Conservation (phyloP, 2,113 vertebrate species). For the Psophia crepitans region DNA sequence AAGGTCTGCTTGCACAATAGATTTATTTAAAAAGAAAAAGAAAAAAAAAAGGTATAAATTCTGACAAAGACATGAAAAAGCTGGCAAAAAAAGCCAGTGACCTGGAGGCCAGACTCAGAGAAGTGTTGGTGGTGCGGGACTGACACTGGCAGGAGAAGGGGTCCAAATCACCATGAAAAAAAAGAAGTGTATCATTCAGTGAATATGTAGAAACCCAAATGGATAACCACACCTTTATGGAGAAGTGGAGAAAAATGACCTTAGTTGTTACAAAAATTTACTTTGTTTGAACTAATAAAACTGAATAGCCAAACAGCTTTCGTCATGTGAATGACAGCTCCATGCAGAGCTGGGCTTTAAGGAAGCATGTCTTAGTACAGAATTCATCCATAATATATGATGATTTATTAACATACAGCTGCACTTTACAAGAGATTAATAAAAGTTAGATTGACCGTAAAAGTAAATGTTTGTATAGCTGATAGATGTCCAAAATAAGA, state of each 20-base stretch:
- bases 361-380: background rate
- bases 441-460: background rate
- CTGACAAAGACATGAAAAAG: background rate
- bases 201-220: background rate
- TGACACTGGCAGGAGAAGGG: background rate
- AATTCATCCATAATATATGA: background rate
- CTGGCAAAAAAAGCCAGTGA: background rate
- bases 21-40: background rate
- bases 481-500: background rate
- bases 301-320: background rate
- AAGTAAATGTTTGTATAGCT: background rate
- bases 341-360: background rate
- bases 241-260: background rate
- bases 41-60: background rate
- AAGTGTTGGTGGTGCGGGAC: too few species aligned
- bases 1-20: background rate
- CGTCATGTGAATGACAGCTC: background rate
- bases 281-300: background rate
- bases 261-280: background rate
- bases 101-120: background rate
- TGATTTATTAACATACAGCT: background rate
- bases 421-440: background rate
- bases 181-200: background rate
- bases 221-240: background rate
- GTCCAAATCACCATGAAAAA: background rate